A percentile compares a stretch with the other conserved stretches of the same genome.
Conservation (phyloP, 2,113 vertebrate species). For the Pterophyllum scalare region DNA sequence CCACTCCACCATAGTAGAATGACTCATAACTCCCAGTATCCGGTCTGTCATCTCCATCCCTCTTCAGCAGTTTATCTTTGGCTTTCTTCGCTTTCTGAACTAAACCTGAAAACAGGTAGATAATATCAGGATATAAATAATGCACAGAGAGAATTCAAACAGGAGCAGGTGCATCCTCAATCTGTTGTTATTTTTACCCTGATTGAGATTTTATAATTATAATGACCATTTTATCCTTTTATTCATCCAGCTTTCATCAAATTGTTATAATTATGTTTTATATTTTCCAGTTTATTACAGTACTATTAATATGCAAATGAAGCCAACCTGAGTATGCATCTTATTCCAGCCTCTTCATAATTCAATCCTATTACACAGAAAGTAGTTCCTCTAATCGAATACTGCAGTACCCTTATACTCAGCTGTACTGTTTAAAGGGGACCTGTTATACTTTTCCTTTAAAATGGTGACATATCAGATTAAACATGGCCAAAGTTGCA, state of each 20-base stretch:
- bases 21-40: constrained; percentile 90
- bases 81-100: constrained; percentile 97
- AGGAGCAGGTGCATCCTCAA: not conserved
- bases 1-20: constrained; percentile 94
- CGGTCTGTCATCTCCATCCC: constrained; percentile 87
- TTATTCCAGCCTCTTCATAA: not conserved
- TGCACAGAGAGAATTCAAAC: not conserved
- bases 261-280: not conserved
- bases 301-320: not conserved
- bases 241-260: not conserved
- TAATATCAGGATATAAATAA: not conserved
- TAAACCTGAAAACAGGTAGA: constrained; percentile 80
- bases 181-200: not conserved
- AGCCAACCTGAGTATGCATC: not conserved
- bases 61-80: constrained; percentile 92
- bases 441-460: not conserved
- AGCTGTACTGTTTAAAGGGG: not conserved
- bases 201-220: not conserved
- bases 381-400: not conserved
- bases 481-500: too few relatives aligned
- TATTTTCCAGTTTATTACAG: not conserved
- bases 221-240: not conserved
- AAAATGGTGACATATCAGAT: too few relatives aligned
- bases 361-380: not conserved
- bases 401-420: constrained; percentile 4